Base-by-base conservation (phyloP, 2,888 invertebrate species). In the Ophraella communa region DNA sequence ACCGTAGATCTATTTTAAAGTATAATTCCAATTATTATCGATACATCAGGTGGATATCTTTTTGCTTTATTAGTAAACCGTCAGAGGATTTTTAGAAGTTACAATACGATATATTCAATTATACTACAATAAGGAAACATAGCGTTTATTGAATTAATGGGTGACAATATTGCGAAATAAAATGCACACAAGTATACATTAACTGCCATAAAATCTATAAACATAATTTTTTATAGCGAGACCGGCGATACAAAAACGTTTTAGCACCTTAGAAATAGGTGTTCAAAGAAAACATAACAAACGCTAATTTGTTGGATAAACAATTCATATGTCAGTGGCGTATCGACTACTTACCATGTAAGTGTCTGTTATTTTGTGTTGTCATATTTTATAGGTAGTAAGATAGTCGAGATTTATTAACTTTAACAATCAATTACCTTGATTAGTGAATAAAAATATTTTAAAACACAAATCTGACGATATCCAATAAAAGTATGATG, bases 231-330 rank as follows among this genome's bases (percentile, higher is more conserved):
- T 69, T 69, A 65, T 70, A 65, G 58, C 62, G 51, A 56, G 62
- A 63, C 62, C 53, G 66, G 63, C 66, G 63, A 68, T 70, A 69
- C 56, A 61, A 70, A 59, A 71, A 71, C 72, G 71, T 74, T 74
- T 74, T 74, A 72, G 71, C 73, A 74, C 73, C 73, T 74, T 67
- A 66, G 68, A 68, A 66, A 68, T 59, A 60, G 66, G 35, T 54
- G 66, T 66, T 60, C 33, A 57, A 59, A 64, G 62, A 66, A 64
- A 62, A 64, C 62, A 49, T 17, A 27, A n/a, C 23, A 62, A 64
- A 65, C 59, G 57, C 62, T 62, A 68, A 68, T 68, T 52, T 52
- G 54, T 59, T 57, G 52, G 56, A 62, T 66, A 68, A 68, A 68
- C 66, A 66, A 33, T 30, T 53, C 7, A 39, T 51, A 17, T 14